Conservation (phyloP, 2,888 invertebrate species). For the Teleiodes luculella region DNA sequence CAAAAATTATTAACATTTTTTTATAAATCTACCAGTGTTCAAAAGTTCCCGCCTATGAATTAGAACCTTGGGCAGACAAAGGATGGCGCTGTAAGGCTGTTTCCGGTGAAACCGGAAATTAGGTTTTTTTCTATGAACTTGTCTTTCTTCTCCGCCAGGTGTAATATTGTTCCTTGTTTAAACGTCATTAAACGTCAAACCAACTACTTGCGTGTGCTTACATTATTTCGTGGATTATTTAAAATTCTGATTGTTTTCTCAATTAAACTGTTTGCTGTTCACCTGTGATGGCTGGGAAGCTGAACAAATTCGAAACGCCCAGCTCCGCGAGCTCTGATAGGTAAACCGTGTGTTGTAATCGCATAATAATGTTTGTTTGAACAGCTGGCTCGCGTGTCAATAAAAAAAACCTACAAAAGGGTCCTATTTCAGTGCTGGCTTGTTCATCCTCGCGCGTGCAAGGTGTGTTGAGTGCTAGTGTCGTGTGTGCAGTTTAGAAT, state of each 20-base stretch:
- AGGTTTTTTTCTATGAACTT: no score
- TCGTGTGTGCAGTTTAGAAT: conserved; percentile 41
- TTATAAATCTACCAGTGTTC: no score
- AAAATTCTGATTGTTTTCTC: conserved; percentile 30
- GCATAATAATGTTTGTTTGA: conserved; percentile 63
- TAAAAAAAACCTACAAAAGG: conserved; percentile 46
- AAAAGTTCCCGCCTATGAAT: no score
- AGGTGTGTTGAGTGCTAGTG: conserved; percentile 40
- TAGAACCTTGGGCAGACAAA: no score
- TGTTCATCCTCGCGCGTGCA: conserved; percentile 43
- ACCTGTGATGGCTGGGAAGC: conserved; percentile 69
- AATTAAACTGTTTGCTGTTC: conserved; percentile 33
- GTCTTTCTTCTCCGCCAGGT: no score
- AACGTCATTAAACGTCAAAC: conserved; percentile 38
- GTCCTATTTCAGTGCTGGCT: conserved; percentile 49
- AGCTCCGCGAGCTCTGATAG: conserved; percentile 95
- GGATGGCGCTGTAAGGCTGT: no score
- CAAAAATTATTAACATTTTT: no score
- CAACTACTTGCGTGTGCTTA: conserved; percentile 48
- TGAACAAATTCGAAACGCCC: conserved; percentile 87
- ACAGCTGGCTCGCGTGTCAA: conserved; percentile 64
- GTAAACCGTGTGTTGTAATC: conserved; percentile 77
- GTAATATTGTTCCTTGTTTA: no score
- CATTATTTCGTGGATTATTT: conserved; percentile 44
- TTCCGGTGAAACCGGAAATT: no score